These are phyloP conservation scores for Umimayanthus kanabou DNA, from an alignment of 92 coral and sea anemone species.

Conservation along the genomic window DNA sequence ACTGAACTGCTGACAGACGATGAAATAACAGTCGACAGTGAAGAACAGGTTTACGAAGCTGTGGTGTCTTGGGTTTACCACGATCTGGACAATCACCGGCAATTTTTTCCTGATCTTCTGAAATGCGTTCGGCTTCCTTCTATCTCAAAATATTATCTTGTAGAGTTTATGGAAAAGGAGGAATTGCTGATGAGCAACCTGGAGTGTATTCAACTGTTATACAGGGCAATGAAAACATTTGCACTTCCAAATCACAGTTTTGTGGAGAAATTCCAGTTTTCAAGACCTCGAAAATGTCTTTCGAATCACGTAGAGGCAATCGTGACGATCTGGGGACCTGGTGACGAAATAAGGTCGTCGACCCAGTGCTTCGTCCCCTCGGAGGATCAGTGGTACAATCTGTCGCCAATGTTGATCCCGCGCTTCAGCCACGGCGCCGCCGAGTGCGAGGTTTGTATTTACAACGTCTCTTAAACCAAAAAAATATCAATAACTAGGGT, in stretches of 20 bases:
- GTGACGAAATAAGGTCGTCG: slow-evolving; percentile 90
- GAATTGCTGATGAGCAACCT: slow-evolving; percentile 63
- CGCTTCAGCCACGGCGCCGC: slow-evolving; percentile 99
- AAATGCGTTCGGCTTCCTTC: slow-evolving; percentile 74
- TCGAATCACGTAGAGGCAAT: slow-evolving; percentile 74
- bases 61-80: slow-evolving; percentile 89
- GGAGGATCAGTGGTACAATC: slow-evolving; percentile 87
- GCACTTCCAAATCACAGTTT: slow-evolving; percentile 55
- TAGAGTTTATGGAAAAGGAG: slow-evolving; percentile 79
- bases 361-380: slow-evolving; percentile 93
- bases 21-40: slow-evolving; percentile 71
- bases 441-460: slow-evolving; percentile 59
- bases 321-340: slow-evolving; percentile 97
- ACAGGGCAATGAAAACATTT: slow-evolving; percentile 81
- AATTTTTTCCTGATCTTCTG: slow-evolving; percentile 65
- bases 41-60: slow-evolving; percentile 91
- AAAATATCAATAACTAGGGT: not conserved
- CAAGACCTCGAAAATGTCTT: slow-evolving; percentile 66
- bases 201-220: slow-evolving; percentile 74
- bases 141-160: slow-evolving; percentile 82
- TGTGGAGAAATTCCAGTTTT: slow-evolving; percentile 34
- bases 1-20: slow-evolving; percentile 76
- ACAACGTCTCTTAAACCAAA: not conserved
- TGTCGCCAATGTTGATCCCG: slow-evolving; percentile 93
- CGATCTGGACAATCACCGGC: slow-evolving; percentile 60